Evolutionary conservation across 1,140 invertebrate species (phyloP).

Genomic region (Propsilocerus akamusi): DNA sequence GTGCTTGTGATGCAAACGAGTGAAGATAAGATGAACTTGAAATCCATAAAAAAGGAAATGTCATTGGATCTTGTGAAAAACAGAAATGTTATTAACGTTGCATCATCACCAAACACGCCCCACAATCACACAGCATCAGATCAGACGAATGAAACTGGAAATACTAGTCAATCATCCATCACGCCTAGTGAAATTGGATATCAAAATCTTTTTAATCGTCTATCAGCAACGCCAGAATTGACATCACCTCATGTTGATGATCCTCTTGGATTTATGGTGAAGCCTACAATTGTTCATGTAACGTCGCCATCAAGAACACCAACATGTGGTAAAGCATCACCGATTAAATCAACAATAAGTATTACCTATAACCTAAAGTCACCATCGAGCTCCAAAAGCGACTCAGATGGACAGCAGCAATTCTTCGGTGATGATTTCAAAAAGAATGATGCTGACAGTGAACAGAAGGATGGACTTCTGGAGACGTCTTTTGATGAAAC

Average conservation of each 20-base stretch:
- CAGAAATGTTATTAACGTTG: conserved; percentile 5
- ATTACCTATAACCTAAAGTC: conserved; percentile 36
- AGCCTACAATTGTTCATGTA: background rate
- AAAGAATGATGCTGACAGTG: background rate
- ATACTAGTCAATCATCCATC: conserved; percentile 25
- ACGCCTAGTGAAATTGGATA: conserved; percentile 24
- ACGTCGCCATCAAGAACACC: background rate
- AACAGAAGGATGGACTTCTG: conserved; percentile 11
- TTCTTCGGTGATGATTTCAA: conserved; percentile 1
- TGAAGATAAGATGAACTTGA: background rate
- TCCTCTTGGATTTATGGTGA: background rate
- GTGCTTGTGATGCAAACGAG: background rate
- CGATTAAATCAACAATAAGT: conserved; percentile 42
- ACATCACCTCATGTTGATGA: background rate
- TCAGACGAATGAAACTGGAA: conserved; percentile 6
- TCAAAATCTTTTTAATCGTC: conserved; percentile 19
- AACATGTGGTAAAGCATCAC: conserved; percentile 16
- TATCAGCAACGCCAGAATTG: conserved; percentile 13
- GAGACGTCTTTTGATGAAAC: conserved; percentile 23
- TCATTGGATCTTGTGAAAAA: conserved; percentile 17
- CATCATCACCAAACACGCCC: conserved; percentile 21
- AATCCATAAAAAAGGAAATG: conserved; percentile 15
- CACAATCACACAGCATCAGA: conserved; percentile 14
- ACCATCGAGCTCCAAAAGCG: conserved; percentile 14
- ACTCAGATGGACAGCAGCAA: background rate